phyloP scores from a whole-genome alignment of 2,888 invertebrate genomes.

The Cantharis rufa region DNA sequence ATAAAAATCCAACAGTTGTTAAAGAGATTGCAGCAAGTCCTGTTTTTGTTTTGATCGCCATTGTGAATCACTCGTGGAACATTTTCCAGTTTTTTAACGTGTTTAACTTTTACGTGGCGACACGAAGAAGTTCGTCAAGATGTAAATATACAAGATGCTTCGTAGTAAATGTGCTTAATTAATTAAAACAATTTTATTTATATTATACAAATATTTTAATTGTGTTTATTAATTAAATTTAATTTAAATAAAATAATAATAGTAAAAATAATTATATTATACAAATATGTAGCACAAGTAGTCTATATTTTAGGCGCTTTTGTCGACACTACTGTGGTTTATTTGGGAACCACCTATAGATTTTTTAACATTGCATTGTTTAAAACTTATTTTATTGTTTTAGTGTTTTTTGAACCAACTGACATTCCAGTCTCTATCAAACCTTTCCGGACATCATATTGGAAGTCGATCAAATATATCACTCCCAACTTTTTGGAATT shows the following conservation, averaged over 20 bases:
- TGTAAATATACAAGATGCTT: background rate
- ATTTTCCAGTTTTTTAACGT: background rate
- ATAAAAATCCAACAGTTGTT: conserved; percentile 68
- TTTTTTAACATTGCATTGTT: too few species aligned
- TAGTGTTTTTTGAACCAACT: conserved; percentile 91
- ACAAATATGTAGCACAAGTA: too few species aligned
- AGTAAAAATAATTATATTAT: too few species aligned
- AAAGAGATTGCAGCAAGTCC: conserved; percentile 68
- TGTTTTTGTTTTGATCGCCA: conserved; percentile 68
- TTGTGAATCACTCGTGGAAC: conserved; percentile 40
- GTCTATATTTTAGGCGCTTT: too few species aligned
- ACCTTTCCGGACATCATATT: conserved; percentile 62
- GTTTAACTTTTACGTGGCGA: background rate
- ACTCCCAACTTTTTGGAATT: conserved; percentile 85
- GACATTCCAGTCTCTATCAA: conserved; percentile 77
- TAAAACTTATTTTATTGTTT: conserved; percentile 41
- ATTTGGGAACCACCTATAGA: too few species aligned
- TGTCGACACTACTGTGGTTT: too few species aligned
- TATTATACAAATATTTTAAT: too few species aligned
- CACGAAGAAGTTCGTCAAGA: background rate
- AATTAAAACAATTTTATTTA: too few species aligned
- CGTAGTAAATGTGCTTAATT: background rate
- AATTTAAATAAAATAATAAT: too few species aligned
- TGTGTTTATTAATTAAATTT: too few species aligned
- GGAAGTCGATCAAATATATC: conserved; percentile 62